Conservation (phyloP, 2,888 invertebrate genomes). For the Nematopogon swammerdamellus region DNA sequence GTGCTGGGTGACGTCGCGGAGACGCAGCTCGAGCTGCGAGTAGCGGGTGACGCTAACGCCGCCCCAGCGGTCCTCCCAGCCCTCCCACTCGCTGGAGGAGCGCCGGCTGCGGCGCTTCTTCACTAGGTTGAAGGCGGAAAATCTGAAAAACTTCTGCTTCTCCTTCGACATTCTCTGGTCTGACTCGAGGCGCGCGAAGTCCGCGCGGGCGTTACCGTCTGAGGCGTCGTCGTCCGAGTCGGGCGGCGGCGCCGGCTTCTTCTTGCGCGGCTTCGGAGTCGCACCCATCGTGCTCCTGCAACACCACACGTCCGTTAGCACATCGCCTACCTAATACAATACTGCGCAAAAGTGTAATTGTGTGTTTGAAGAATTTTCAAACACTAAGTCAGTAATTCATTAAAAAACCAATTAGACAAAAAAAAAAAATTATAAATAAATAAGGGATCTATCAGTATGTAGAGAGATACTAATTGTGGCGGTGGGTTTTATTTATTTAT, state of each 20-base stretch:
- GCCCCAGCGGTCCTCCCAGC: slow-evolving; percentile 28
- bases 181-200: slow-evolving; percentile 42
- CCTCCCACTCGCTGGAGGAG: slow-evolving; percentile 32
- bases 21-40: slow-evolving; percentile 32
- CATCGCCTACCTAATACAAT: no score
- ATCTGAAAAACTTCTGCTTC: slow-evolving; percentile 83
- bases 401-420: no score
- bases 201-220: slow-evolving; percentile 41
- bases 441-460: no score
- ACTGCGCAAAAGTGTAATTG: no score
- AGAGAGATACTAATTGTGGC: no score
- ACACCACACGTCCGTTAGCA: slow-evolving; percentile 2
- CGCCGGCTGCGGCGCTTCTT: slow-evolving; percentile 40
- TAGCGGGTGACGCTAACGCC: slow-evolving; percentile 38
- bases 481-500: no score
- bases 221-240: slow-evolving; percentile 45
- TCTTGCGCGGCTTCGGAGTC: slow-evolving; percentile 29
- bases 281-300: slow-evolving; percentile 27
- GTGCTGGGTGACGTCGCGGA: slow-evolving; percentile 20
- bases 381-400: no score
- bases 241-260: slow-evolving; percentile 25
- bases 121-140: slow-evolving; percentile 74
- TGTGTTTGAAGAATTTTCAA: no score
- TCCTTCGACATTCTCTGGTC: slow-evolving; percentile 79
- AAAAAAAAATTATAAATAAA: no score